Evolutionary conservation across 2,888 invertebrate species (phyloP), one percentile per base, ranked within the genome.

Genomic region (Eupithecia vulgata): DNA sequence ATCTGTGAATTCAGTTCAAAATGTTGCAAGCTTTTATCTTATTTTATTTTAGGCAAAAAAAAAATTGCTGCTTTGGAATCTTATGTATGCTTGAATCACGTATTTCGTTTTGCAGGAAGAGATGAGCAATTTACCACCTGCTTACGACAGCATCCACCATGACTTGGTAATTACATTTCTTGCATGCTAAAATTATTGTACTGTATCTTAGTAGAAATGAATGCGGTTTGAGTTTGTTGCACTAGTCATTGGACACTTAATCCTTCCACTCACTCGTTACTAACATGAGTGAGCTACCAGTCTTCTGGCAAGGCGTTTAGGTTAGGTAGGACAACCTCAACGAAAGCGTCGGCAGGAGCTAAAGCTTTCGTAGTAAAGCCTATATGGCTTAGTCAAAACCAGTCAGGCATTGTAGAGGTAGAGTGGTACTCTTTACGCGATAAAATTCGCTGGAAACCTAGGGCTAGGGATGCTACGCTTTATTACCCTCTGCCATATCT

Each of bases 141-240:
- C 96, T 84, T 96, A 96, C 89, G 95, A 95, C 92, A 96, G 96
- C 90, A 96, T 96, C 83, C 96, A 96, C 85, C 97, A 97, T 84
- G 96, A 97, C 91, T 95, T 96, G 96, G 97, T 97, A 96, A 94
- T 91, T 83, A 81, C 17, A 62, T 4, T 79, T 79, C 8, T 73
- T 81, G 78, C 75, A 68, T 68, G 57, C 12, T 13, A 21, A 5
- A 13, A 13, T 57, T 25, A 13, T 57, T 25, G 1, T 57, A 21
- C 5, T 52, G 25, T 57, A 25, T 12, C 12, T 57, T 57, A 52
- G 52, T 57, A 52, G 52, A 52, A 30, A 30, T 30, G 6, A 34
- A 61, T 61, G 34, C 52, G 21, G 52, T 57, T 57, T 57, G 13
- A 57, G 25, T 57, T 57, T 57, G 57, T 57, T 57, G 25, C 57